These are phyloP conservation scores for Centrocercus urophasianus DNA, from an alignment of 2,113 vertebrate species.

Conservation along the genomic window DNA sequence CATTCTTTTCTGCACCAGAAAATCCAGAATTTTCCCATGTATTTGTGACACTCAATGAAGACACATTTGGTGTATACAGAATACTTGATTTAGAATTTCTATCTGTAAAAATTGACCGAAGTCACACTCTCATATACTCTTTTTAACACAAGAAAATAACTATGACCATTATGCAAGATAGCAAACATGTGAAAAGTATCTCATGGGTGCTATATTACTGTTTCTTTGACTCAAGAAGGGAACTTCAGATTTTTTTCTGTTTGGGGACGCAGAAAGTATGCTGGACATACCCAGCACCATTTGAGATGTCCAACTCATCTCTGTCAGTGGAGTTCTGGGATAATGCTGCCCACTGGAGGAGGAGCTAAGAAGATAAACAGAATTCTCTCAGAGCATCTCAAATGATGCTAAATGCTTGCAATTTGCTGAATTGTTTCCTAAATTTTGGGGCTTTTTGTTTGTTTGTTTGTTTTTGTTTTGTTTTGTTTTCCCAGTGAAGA, in stretches of 20 bases:
- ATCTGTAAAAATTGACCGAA: background rate
- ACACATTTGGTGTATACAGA: background rate
- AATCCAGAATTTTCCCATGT: background rate
- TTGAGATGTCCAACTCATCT: background rate
- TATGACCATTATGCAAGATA: background rate
- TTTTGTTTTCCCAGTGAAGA: background rate
- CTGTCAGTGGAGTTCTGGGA: background rate
- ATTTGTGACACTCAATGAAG: background rate
- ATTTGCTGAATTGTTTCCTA: background rate
- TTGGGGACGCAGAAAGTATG: background rate
- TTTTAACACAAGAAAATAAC: background rate
- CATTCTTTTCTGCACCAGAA: background rate
- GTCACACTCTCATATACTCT: background rate
- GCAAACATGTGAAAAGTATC: background rate
- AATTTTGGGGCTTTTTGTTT: background rate
- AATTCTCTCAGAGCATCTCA: background rate
- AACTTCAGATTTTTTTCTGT: background rate
- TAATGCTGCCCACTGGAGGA: background rate
- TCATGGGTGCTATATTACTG: background rate
- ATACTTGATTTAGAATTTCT: background rate
- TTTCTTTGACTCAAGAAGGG: rapidly evolving
- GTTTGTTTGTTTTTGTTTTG: too few relatives aligned
- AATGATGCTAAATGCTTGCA: background rate
- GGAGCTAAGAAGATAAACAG: background rate
- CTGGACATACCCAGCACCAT: background rate